Conservation (phyloP, 2,888 invertebrate genomes). For the Drosophila paramelanica region DNA sequence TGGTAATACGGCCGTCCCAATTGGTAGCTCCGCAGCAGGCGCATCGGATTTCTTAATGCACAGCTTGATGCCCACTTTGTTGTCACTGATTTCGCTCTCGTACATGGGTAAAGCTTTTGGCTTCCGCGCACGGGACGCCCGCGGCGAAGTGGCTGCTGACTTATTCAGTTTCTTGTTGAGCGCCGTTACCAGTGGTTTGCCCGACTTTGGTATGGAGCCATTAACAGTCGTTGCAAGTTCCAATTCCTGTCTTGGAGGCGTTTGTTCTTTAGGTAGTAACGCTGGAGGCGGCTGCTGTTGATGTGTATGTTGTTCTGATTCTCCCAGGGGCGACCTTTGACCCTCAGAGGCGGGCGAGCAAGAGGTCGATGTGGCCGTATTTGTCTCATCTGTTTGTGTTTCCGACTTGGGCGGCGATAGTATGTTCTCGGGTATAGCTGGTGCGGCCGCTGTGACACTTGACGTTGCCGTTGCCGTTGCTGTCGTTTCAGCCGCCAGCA, state of each 20-base stretch:
- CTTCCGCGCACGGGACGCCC: constrained; percentile 81
- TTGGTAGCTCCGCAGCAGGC: constrained; percentile 44
- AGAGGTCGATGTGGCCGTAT: constrained; percentile 81
- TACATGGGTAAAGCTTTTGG: constrained; percentile 86
- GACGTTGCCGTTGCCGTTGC: constrained; percentile 35
- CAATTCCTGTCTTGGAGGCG: constrained; percentile 32
- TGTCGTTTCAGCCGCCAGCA: constrained; percentile 53
- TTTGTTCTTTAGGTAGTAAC: constrained; percentile 8
- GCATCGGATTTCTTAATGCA: constrained; percentile 85
- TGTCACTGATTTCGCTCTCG: constrained; percentile 87
- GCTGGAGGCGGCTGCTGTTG: background rate
- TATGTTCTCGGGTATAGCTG: constrained; percentile 80
- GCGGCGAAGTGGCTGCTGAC: constrained; percentile 67
- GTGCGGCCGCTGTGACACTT: constrained; percentile 14
- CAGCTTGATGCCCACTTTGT: constrained; percentile 84
- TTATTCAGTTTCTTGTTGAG: constrained; percentile 83
- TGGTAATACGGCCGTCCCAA: constrained; percentile 33
- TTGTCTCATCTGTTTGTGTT: constrained; percentile 83
- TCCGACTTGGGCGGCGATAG: constrained; percentile 83
- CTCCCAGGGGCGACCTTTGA: constrained; percentile 73
- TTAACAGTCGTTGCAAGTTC: constrained; percentile 72
- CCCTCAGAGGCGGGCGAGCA: constrained; percentile 82
- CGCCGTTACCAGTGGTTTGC: constrained; percentile 83
- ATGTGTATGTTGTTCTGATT: constrained; percentile 3
- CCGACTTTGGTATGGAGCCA: constrained; percentile 84